A percentile compares a stretch with the other conserved stretches of the same genome.
These are phyloP conservation scores for Sipha flava DNA, from an alignment of 1,140 invertebrate species.

Conservation along the genomic window DNA sequence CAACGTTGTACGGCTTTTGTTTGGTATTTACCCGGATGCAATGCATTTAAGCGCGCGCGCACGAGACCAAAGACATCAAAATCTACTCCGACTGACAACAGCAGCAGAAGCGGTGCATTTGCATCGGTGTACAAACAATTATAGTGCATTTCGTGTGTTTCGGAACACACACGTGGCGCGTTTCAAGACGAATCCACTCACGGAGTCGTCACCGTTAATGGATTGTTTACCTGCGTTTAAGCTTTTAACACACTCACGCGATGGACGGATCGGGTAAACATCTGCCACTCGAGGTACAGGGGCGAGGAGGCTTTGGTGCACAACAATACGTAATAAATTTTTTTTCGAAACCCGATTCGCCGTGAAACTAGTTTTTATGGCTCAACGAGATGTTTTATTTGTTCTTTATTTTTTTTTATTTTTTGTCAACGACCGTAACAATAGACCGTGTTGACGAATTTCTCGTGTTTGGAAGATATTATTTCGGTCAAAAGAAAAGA, in stretches of 20 bases:
- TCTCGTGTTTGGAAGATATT: neutral
- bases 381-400: neutral
- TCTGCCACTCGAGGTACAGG: conserved; percentile 3
- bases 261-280: neutral
- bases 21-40: too few species aligned
- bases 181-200: neutral
- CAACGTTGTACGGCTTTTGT: too few species aligned
- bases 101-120: neutral
- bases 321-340: neutral
- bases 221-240: conserved; percentile 24
- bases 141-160: neutral
- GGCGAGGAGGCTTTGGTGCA: neutral
- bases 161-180: neutral
- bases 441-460: neutral
- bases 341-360: conserved; percentile 8
- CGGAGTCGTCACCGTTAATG: neutral
- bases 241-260: neutral
- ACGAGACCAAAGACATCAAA: too few species aligned
- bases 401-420: neutral
- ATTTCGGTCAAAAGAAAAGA: neutral
- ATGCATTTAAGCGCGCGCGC: too few species aligned
- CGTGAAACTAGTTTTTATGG: conserved; percentile 8
- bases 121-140: neutral
- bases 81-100: too few species aligned
- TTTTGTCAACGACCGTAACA: neutral